phyloP scores from a whole-genome alignment of 2,113 vertebrate species.

The Gavia stellata region DNA sequence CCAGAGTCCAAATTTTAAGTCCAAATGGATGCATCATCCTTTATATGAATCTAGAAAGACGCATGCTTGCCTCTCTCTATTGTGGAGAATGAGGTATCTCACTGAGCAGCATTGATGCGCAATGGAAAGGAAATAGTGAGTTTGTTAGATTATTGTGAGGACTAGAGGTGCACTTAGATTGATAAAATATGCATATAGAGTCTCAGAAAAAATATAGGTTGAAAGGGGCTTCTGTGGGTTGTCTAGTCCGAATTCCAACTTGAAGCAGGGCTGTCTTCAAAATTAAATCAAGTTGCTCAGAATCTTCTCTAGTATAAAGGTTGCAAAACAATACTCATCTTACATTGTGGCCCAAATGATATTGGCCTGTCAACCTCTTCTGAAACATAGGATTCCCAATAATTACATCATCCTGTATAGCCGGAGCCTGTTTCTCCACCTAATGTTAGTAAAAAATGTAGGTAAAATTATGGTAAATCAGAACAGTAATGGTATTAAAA shows the following conservation, averaged over 20 bases:
- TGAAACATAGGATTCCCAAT: not conserved
- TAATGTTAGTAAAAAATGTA: not conserved
- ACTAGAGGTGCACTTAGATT: not conserved
- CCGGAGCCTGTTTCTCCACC: not conserved
- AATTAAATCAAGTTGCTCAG: not conserved
- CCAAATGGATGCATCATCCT: not conserved
- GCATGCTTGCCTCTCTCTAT: not conserved
- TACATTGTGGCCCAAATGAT: not conserved
- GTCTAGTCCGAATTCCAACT: not conserved
- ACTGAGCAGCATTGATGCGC: not conserved
- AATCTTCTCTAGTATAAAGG: not conserved
- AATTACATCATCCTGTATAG: not conserved
- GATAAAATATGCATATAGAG: not conserved
- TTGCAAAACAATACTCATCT: not conserved
- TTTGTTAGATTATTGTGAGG: not conserved
- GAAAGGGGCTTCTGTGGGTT: not conserved
- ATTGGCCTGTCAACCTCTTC: not conserved
- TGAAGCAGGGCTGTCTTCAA: not conserved
- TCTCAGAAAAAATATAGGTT: not conserved
- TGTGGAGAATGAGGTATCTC: not conserved
- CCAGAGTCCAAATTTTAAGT: not conserved
- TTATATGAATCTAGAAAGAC: not conserved
- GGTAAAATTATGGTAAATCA: not conserved
- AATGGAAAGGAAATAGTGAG: not conserved
- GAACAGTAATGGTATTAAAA: not conserved